Conservation (phyloP, 2,113 vertebrate genomes). For the Stictonetta naevosa region DNA sequence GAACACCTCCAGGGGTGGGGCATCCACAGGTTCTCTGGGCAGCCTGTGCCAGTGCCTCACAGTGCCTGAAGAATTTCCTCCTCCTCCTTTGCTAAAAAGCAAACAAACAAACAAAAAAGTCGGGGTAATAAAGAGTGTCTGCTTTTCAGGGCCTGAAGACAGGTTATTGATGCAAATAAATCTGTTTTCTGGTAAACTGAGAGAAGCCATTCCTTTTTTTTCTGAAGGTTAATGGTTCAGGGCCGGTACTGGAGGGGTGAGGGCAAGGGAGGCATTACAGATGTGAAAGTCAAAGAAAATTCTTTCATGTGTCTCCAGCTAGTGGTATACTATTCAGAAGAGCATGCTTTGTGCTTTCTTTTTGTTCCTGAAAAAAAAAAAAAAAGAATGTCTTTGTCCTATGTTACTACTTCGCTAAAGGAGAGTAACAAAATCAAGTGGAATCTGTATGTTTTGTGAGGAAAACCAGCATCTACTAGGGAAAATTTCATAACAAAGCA, state of each 20-base stretch:
- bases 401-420: rapidly evolving
- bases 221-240: background rate
- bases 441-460: rapidly evolving
- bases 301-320: rapidly evolving
- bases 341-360: background rate
- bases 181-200: background rate
- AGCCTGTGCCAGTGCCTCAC: too few relatives aligned
- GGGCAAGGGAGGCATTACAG: too few relatives aligned
- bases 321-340: rapidly evolving
- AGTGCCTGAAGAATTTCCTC: too few relatives aligned
- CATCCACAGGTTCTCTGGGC: too few relatives aligned
- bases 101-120: too few relatives aligned
- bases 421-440: background rate
- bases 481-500: background rate
- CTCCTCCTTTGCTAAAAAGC: too few relatives aligned
- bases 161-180: rapidly evolving
- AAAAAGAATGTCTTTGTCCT: background rate
- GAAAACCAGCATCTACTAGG: rapidly evolving
- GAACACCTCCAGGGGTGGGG: too few relatives aligned
- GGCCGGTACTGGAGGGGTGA: rapidly evolving
- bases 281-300: background rate
- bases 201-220: background rate
- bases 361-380: background rate
- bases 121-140: background rate
- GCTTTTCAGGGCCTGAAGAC: too few relatives aligned